Conservation (phyloP, 2,113 vertebrate species). For the Tapirus terrestris region DNA sequence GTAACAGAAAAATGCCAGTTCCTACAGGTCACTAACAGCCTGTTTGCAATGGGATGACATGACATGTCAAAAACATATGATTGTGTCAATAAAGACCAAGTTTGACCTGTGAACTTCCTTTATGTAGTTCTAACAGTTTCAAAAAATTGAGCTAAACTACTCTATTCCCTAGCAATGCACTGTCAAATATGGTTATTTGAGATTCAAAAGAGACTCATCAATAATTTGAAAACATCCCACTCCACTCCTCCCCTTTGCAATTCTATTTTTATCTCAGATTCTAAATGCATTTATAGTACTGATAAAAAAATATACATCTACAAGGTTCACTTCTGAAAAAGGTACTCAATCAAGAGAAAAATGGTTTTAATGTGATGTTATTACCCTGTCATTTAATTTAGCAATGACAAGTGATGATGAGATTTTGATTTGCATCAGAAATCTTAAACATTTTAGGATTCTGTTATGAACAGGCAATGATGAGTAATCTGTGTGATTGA, state of each 20-base stretch:
- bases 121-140: slow-evolving; percentile 67
- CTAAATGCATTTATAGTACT: slow-evolving; percentile 74
- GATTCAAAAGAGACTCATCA: slow-evolving; percentile 61
- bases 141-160: slow-evolving; percentile 60
- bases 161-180: slow-evolving; percentile 50
- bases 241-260: slow-evolving; percentile 67
- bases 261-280: slow-evolving; percentile 77
- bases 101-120: slow-evolving; percentile 54
- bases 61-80: slow-evolving; percentile 55
- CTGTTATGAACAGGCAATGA: slow-evolving; percentile 85
- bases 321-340: slow-evolving; percentile 81
- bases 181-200: slow-evolving; percentile 73
- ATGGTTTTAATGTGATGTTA: slow-evolving; percentile 80
- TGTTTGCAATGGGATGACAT: slow-evolving; percentile 1
- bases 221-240: slow-evolving; percentile 70
- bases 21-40: slow-evolving; percentile 53
- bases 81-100: slow-evolving; percentile 62
- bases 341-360: slow-evolving; percentile 80
- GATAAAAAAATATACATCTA: slow-evolving; percentile 74
- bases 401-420: slow-evolving; percentile 81
- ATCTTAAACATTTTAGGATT: slow-evolving; percentile 84
- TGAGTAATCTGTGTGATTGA: slow-evolving; percentile 87
- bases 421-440: slow-evolving; percentile 86
- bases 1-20: neutral
- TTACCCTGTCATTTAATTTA: slow-evolving; percentile 84